Evolutionary conservation across 2,113 vertebrate species (phyloP).

Genomic region (Ursus arctos): DNA sequence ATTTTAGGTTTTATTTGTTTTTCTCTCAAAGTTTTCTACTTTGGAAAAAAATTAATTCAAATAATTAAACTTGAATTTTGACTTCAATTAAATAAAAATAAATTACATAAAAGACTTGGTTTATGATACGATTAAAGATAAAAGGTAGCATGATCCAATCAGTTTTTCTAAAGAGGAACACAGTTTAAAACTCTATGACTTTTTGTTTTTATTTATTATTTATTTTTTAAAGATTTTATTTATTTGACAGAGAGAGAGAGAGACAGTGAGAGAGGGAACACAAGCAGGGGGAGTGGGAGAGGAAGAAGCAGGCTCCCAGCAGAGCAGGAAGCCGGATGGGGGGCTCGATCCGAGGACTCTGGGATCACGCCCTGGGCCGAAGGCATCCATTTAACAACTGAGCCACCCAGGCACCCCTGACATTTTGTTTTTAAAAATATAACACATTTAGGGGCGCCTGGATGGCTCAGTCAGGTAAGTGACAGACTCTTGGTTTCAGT

Average conservation of each 20-base stretch:
- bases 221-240: too few relatives aligned
- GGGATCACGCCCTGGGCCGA: too few relatives aligned
- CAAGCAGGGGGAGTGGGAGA: too few relatives aligned
- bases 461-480: background rate
- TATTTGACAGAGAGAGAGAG: too few relatives aligned
- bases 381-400: too few relatives aligned
- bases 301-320: too few relatives aligned
- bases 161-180: background rate
- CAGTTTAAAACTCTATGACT: background rate
- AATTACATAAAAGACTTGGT: background rate
- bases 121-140: background rate
- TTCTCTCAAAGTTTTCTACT: background rate
- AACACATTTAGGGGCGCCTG: background rate
- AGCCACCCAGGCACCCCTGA: too few relatives aligned
- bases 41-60: background rate
- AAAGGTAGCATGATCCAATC: background rate
- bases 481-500: background rate
- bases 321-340: too few relatives aligned
- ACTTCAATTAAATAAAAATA: slow-evolving; percentile 17
- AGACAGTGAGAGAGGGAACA: too few relatives aligned
- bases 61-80: slow-evolving; percentile 26
- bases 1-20: background rate
- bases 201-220: background rate
- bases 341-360: too few relatives aligned
- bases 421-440: background rate